Base-by-base conservation (phyloP, 2,888 invertebrate species). In the Calliopum simillimum region DNA sequence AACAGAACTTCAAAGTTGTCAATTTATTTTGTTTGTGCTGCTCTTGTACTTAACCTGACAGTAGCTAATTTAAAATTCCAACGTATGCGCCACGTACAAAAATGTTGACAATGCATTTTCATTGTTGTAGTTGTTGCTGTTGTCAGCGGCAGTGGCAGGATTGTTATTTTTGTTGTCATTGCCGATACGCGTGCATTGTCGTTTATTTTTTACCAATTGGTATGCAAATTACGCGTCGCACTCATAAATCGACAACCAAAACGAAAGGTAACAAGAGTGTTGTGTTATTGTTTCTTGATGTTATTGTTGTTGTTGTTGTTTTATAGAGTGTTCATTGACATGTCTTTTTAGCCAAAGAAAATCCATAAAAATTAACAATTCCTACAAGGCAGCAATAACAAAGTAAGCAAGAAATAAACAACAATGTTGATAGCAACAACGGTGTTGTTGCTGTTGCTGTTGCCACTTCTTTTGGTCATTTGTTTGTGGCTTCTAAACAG, bases 141-240 rank as follows among this genome's bases (percentile, higher is more conserved):
- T 51, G 46, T 56, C 21, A 14, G 14, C n/a, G 21, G 11, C 41
- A 14, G 33, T 41, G 43, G n/a, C 21, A 61, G 12, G 21, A 55
- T 69, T 51, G 51, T 16, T 70, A 41, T 25, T 47, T 46, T 51
- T 44, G 49, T 68, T 62, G 49, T 43, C 47, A 16, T 61, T 63
- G 49, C 43, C 53, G 43, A 8, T 58, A 49, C 8, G 5, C 8
- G n/a, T n/a, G 8, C 33, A 33, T 61, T 49, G 51, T 49, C 41
- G 61, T 51, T 41, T 25, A n/a, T n/a, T 68, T 19, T 56, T 53
- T 69, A 13, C 62, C 46, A 49, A 44, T 71, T 73, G 41, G 68
- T 65, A 73, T 73, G 71, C 68, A 73, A 73, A 73, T 71, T 66
- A 62, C 65, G 63, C 65, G 58, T 64, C 62, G 69, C 59, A 72